Percentiles rank a stretch among this genome's conserved stretches.
phyloP scores from a whole-genome alignment of 2,113 vertebrate species.

The Solenodon paradoxus region DNA sequence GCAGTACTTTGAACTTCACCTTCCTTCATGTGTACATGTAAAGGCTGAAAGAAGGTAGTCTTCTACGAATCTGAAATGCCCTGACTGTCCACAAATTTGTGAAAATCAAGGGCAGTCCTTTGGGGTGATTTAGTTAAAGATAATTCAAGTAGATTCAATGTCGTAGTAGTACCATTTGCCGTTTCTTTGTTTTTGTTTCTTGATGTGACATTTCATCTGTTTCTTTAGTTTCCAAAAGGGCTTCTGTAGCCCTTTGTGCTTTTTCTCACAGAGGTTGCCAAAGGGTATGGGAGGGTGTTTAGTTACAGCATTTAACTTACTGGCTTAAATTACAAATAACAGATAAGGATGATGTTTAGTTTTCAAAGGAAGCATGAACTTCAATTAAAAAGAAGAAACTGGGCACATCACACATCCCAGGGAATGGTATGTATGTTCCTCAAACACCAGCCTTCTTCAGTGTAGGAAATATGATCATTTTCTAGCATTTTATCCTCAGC shows the following conservation, averaged over 20 bases:
- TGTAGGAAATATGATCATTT: slow-evolving; percentile 14
- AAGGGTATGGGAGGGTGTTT: accelerated
- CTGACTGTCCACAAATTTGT: background rate
- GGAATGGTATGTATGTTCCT: background rate
- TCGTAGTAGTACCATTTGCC: background rate
- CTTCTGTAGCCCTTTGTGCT: background rate
- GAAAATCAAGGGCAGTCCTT: background rate
- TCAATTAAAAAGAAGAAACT: background rate
- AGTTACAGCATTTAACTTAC: background rate
- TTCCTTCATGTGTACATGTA: background rate
- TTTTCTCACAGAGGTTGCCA: background rate
- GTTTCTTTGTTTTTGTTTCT: background rate
- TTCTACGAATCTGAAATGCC: background rate
- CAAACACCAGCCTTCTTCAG: background rate
- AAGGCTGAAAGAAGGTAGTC: background rate
- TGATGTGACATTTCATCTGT: background rate
- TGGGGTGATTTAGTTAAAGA: background rate
- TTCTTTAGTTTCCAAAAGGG: background rate
- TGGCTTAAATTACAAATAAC: slow-evolving; percentile 6
- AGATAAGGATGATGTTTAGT: background rate
- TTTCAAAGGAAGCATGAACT: background rate
- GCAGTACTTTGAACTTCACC: background rate
- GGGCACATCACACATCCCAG: background rate
- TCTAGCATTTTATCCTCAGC: slow-evolving; percentile 45
- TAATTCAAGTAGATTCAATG: background rate